Base-by-base conservation (phyloP, 2,797 vertebrate genomes). In the Champsocephalus esox region DNA sequence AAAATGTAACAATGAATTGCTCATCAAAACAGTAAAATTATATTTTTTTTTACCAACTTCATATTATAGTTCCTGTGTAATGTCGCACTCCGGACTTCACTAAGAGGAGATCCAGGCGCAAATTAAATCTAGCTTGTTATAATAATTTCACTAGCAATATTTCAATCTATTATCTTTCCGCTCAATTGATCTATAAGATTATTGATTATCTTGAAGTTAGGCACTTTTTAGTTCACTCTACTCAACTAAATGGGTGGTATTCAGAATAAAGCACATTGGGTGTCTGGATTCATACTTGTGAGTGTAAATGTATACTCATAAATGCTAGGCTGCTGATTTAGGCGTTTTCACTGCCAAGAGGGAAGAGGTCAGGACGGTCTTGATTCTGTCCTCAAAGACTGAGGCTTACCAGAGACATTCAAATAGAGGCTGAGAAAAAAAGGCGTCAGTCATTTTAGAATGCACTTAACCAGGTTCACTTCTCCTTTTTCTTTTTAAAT, bases 381-480 rank as follows among this genome's bases (percentile, higher is more conserved):
- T 8, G 6, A 9, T 9, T 24, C 7, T 43, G n/a, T 44, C n/a
- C 12, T 54, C 51, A 54, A 54, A 54, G 51, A 57, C 4, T 59
- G 3, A 16, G 21, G n/a, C 4, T 44, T 46, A 55, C 62, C 54
- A 70, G 64, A 45, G 63, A 49, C 41, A 24, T 60, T 21, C 19
- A 66, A 66, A 68, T 32, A 66, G 69, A 62, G 16, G 19, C 73
- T 67, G 48, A 68, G 59, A 75, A 66, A 69, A 70, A 67, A 73
- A 10, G 14, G 28, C 12, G 1, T 9, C 4, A 62, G 57, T 75
- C 4, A 63, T 70, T 54, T 60, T 9, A 72, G 57, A 73, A 32
- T 13, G 46, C 1, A 2, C 59, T 61, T 12, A 70, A 59, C 24
- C n/a, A 9, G 12, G 2, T 14, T 60, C 46, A 60, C 60, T 78